A percentile compares a stretch with the other conserved stretches of the same genome.
Conservation (phyloP, 2,113 vertebrate species). For the Columba livia region DNA sequence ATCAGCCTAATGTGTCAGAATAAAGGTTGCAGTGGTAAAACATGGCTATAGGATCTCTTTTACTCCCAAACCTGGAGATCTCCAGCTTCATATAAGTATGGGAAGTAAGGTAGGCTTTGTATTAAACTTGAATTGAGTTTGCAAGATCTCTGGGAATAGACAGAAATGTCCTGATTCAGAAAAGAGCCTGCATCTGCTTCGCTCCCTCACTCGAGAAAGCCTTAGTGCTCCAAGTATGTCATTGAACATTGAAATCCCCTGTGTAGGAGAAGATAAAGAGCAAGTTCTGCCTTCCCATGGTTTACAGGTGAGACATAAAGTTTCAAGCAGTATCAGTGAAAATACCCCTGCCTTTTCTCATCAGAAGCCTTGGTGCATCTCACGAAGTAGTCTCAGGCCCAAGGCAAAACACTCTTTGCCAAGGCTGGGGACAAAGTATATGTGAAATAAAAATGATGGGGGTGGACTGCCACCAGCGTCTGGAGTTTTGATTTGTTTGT, state of each 20-base stretch:
- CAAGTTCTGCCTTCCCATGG: background rate
- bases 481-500: background rate
- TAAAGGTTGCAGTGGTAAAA: background rate
- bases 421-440: background rate
- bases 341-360: background rate
- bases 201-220: background rate
- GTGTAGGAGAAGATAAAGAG: background rate
- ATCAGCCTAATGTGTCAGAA: background rate
- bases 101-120: background rate
- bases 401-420: background rate
- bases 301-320: background rate
- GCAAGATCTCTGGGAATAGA: background rate
- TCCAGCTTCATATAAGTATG: background rate
- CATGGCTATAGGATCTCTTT: background rate
- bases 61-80: background rate
- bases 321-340: background rate
- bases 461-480: background rate
- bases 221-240: background rate
- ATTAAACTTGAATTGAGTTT: background rate
- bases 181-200: background rate
- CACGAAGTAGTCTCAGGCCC: background rate
- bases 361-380: background rate
- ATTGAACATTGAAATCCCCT: background rate
- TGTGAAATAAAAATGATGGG: background rate
- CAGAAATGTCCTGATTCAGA: background rate